These are phyloP conservation scores for Campoletis sonorensis DNA, from an alignment of 1,140 invertebrate genomes.

Conservation along the genomic window DNA sequence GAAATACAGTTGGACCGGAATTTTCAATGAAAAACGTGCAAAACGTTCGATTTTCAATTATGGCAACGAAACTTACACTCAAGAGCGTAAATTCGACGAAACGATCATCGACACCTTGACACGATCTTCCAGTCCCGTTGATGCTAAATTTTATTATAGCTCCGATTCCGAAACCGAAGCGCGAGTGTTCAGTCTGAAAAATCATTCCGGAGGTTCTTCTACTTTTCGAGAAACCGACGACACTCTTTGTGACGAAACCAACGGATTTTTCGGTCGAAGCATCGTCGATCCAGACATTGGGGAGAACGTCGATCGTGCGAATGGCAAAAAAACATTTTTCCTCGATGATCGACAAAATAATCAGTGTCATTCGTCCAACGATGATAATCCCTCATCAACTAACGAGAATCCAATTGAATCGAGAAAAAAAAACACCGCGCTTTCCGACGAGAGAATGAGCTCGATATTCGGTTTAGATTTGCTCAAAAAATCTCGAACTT, in stretches of 20 bases:
- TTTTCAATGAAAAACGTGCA: constrained; percentile 48
- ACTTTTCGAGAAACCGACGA: not conserved
- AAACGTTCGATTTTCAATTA: constrained; percentile 42
- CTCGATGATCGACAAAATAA: not conserved
- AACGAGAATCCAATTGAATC: not conserved
- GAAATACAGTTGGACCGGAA: constrained; percentile 55
- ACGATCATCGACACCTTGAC: constrained; percentile 41
- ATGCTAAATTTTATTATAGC: constrained; percentile 47
- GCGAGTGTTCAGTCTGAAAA: constrained; percentile 46
- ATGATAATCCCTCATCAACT: not conserved
- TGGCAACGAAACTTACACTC: constrained; percentile 13
- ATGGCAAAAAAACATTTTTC: not conserved
- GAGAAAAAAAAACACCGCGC: not conserved
- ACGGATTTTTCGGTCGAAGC: not conserved
- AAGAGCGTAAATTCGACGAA: constrained; percentile 15
- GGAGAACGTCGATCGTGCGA: not conserved
- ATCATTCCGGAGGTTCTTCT: not conserved
- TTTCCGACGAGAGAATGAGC: not conserved
- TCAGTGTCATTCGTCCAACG: not conserved
- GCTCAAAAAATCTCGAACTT: not conserved
- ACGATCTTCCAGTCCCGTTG: constrained; percentile 49
- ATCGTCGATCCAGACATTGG: constrained; percentile 23
- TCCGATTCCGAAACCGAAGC: constrained; percentile 43
- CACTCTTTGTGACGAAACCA: not conserved
- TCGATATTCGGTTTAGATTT: constrained; percentile 4